Evolutionary conservation across 53 echinoderm and acorn worm genomes (phyloP).

Genomic region (Arbacia lixula): DNA sequence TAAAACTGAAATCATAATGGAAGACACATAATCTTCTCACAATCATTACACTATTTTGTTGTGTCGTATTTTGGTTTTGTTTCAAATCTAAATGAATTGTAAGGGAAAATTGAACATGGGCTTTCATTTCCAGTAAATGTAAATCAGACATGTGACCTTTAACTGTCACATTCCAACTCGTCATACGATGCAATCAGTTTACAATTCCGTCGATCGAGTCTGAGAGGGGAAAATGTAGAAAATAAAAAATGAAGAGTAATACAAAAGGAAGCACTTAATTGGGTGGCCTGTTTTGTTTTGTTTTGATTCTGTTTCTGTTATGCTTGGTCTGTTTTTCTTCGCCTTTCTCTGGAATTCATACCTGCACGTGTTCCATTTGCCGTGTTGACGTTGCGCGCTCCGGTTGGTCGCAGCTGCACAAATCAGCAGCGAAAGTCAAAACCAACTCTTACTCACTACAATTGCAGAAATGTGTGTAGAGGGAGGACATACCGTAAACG

Average conservation of each 20-base stretch:
- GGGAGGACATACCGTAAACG: slow-evolving; percentile 16
- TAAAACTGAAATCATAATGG: no score
- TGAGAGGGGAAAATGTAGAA: no score
- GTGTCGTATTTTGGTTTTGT: no score
- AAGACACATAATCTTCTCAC: no score
- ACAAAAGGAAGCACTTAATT: neutral
- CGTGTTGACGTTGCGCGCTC: slow-evolving; percentile 43
- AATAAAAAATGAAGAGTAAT: neutral
- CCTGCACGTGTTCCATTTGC: slow-evolving; percentile 27
- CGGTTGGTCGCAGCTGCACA: slow-evolving; percentile 50
- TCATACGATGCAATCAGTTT: no score
- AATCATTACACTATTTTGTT: no score
- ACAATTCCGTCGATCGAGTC: no score
- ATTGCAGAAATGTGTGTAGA: neutral
- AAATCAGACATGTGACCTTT: no score
- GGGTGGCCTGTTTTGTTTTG: slow-evolving; percentile 20
- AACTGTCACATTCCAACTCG: no score
- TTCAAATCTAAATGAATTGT: no score
- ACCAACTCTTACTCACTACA: slow-evolving; percentile 22
- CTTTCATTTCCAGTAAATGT: no score
- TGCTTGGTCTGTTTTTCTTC: slow-evolving; percentile 1
- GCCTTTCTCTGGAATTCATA: slow-evolving; percentile 13
- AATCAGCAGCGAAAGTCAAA: slow-evolving; percentile 29
- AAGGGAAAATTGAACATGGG: no score
- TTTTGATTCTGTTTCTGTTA: slow-evolving; percentile 16